Percentiles rank a stretch among this genome's conserved stretches.
Evolutionary conservation across 2,113 vertebrate genomes (phyloP).

Genomic region (Peromyscus californicus): DNA sequence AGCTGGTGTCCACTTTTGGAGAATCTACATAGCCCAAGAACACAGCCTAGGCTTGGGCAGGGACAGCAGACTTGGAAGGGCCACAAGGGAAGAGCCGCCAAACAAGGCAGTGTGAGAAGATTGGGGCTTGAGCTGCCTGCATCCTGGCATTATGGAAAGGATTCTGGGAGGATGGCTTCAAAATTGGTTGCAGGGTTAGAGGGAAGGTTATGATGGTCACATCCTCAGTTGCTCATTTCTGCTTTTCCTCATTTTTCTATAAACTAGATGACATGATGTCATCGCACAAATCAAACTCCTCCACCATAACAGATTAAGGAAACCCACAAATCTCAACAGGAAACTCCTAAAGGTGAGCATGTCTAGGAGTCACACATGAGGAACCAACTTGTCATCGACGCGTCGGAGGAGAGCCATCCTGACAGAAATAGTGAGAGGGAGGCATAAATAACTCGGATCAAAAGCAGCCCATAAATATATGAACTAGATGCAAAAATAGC

Average conservation of each 20-base stretch:
- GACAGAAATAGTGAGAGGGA: fast-evolving
- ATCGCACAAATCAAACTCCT: background rate
- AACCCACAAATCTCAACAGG: background rate
- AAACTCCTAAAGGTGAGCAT: background rate
- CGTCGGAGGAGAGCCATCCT: background rate
- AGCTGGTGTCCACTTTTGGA: background rate
- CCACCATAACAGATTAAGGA: background rate
- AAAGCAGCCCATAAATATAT: fast-evolving
- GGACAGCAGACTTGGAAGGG: background rate
- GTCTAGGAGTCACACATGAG: fast-evolving
- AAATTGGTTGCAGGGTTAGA: too few relatives aligned
- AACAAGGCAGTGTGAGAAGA: background rate
- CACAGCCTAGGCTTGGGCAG: fast-evolving
- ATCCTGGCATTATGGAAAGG: background rate
- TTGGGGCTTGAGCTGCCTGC: too few relatives aligned
- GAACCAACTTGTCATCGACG: background rate
- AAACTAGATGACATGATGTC: background rate
- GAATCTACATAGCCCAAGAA: background rate
- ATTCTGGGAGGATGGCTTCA: background rate
- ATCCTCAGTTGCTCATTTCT: background rate
- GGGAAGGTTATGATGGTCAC: fast-evolving
- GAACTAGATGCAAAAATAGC: background rate
- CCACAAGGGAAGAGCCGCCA: background rate
- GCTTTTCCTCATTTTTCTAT: background rate
- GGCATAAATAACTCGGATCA: fast-evolving